Conservation (phyloP, 2,113 vertebrate species). For the Aythya baeri region DNA sequence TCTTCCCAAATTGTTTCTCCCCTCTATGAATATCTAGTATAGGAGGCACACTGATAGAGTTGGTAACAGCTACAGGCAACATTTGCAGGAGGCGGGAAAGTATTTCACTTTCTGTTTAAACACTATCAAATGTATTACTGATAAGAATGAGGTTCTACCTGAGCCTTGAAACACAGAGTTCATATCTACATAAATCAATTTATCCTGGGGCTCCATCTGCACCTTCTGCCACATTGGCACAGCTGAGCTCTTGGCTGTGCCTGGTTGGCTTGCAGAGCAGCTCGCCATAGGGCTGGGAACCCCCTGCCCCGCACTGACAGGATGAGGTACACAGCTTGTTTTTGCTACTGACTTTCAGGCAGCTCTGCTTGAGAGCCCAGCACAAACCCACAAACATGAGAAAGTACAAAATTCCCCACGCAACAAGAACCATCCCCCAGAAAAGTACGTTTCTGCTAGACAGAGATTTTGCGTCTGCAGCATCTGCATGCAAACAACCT, state of each 20-base stretch:
- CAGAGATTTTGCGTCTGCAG: neutral
- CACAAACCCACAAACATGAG: accelerated
- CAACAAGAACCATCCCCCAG: neutral
- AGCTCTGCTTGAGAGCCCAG: neutral
- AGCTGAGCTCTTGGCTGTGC: neutral
- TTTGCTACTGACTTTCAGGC: neutral
- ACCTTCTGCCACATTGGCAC: accelerated
- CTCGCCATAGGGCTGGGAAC: neutral
- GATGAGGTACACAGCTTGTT: neutral
- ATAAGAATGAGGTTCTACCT: neutral
- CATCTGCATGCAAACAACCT: neutral
- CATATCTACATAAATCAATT: neutral
- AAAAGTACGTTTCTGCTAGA: neutral
- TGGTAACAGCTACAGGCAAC: neutral
- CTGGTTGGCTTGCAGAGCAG: no score
- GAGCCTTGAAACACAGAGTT: neutral
- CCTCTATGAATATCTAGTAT: neutral
- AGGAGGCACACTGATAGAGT: accelerated
- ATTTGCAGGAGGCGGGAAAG: neutral
- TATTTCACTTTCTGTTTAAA: neutral
- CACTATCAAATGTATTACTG: neutral
- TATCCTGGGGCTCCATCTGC: neutral
- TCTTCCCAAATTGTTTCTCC: neutral
- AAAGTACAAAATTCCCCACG: neutral
- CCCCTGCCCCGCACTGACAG: neutral